Conservation (phyloP, 2,797 vertebrate genomes). For the Dendrocincla tyrannina region DNA sequence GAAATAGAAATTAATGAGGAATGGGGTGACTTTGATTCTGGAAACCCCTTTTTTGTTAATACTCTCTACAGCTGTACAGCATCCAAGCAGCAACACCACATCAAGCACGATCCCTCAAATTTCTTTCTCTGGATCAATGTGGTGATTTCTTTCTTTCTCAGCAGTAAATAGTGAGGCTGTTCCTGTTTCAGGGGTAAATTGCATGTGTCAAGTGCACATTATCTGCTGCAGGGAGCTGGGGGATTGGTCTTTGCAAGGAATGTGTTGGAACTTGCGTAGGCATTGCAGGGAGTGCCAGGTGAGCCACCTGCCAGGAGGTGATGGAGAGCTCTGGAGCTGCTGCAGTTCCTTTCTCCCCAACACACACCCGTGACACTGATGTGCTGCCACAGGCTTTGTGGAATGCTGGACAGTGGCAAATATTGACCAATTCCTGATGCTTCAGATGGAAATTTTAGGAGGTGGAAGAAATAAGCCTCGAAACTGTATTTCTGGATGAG, state of each 20-base stretch:
- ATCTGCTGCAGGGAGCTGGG: neutral
- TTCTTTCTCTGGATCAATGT: fast-evolving
- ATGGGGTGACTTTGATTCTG: too few species aligned
- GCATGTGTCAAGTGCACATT: neutral
- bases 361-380: fast-evolving
- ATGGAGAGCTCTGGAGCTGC: neutral
- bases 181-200: neutral
- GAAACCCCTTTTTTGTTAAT: neutral
- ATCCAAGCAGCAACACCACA: neutral
- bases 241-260: neutral
- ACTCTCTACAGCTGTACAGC: neutral
- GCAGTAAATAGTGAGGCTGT: neutral
- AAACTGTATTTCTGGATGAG: neutral
- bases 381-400: fast-evolving
- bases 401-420: neutral
- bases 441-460: neutral
- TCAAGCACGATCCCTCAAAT: fast-evolving
- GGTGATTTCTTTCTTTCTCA: neutral
- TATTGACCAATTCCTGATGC: neutral
- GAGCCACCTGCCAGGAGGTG: neutral
- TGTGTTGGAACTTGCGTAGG: neutral
- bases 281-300: neutral
- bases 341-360: neutral
- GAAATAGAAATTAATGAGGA: neutral
- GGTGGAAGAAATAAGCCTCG: neutral